Percentiles rank a stretch among this genome's conserved stretches.
Conservation (phyloP, 2,888 invertebrate species). For the Diabrotica balteata region DNA sequence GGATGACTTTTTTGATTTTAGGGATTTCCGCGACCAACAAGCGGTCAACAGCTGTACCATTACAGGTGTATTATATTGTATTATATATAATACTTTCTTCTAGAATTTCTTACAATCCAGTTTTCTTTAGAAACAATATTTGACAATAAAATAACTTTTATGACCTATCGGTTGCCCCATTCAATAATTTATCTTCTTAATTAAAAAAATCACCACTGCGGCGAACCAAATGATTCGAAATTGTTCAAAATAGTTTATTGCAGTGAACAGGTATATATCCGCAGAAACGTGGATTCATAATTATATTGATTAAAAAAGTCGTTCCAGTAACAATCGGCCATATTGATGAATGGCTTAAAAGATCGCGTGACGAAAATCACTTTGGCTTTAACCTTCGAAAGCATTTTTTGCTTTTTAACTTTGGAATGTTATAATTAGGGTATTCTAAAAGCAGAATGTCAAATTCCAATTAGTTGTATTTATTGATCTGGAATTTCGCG, state of each 20-base stretch:
- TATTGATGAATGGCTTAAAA: slow-evolving; percentile 26
- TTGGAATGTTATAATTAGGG: slow-evolving; percentile 20
- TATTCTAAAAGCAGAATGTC: slow-evolving; percentile 12
- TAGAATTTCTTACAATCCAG: too few relatives aligned
- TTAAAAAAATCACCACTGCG: slow-evolving; percentile 1
- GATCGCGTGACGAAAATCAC: slow-evolving; percentile 25
- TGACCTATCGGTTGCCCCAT: too few relatives aligned
- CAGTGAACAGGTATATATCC: slow-evolving; percentile 11
- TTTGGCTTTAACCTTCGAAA: slow-evolving; percentile 22
- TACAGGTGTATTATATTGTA: too few relatives aligned
- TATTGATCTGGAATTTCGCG: slow-evolving; percentile 3
- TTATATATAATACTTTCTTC: too few relatives aligned
- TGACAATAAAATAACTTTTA: too few relatives aligned
- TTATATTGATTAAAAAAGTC: slow-evolving; percentile 29
- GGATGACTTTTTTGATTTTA: too few relatives aligned
- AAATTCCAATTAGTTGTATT: slow-evolving; percentile 13
- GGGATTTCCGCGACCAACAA: too few relatives aligned
- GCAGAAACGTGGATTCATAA: slow-evolving; percentile 18
- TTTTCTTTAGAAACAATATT: too few relatives aligned
- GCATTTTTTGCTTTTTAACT: slow-evolving; percentile 18
- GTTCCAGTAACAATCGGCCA: slow-evolving; percentile 24
- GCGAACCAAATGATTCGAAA: slow-evolving; percentile 2
- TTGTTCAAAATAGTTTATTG: slow-evolving; percentile 11
- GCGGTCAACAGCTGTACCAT: too few relatives aligned
- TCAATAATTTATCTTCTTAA: too few relatives aligned